Evolutionary conservation across 2,113 vertebrate genomes (phyloP), one percentile per base, ranked within the genome.

Genomic region (Desmodus rotundus): DNA sequence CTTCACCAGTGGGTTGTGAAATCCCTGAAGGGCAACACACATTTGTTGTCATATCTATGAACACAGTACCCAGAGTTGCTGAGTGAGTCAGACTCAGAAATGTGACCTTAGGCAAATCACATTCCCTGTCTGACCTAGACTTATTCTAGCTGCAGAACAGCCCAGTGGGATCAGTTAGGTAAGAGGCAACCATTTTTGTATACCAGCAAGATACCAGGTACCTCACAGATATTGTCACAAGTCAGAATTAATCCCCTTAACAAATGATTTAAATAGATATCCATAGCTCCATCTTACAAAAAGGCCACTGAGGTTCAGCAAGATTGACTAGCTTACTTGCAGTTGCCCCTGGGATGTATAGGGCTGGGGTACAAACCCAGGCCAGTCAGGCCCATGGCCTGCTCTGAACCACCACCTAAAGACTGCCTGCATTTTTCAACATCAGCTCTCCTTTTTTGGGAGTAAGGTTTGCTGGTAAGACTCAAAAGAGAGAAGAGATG

Each of bases 81-180:
- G 91, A 91, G 20, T 73, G 50, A 95, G 41, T 73, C 74, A 87
- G 61, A 87, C 17, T 87, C 52, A 67, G 63, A 95, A 93, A 94
- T 89, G 41, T 87, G 73, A 96, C 87, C 63, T 90, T 78, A 68
- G 41, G 61, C 33, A 76, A 43, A 56, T 85, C 74, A 56, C 19
- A 50, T 73, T n/a, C 45, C 73, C 33, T 43, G 4, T 38, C 56
- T 87, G 33, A 73, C 63, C 50, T 90, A 33, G 12, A 83, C 47
- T 70, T 78, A 54, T 41, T 84, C 63, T 63, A 87, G 38, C 76
- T 74, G 24, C 52, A 56, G 5, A 86, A 63, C 88, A 36, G 82
- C 19, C 84, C 20, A 36, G 16, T 50, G 52, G 33, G 3, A 20
- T 77, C 67, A 24, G 3, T 33, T 26, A 24, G 16, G 28, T 89